These are phyloP conservation scores for honey bee (Apis mellifera) DNA, from an alignment of 1,140 invertebrate species.

Conservation along the genomic window DNA sequence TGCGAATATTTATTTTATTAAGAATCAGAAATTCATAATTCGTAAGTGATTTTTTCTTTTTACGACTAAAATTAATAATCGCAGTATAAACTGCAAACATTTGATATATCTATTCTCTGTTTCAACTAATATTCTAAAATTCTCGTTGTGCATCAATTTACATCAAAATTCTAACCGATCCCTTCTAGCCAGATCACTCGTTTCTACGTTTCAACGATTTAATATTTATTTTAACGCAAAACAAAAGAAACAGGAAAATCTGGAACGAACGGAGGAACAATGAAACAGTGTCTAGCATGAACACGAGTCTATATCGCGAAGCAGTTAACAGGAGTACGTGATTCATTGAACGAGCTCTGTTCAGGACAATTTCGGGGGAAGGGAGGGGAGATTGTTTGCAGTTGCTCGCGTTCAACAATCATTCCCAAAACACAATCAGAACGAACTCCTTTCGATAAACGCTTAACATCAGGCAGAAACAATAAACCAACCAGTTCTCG, in stretches of 20 bases:
- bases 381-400: constrained; percentile 24
- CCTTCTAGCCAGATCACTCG: too few relatives aligned
- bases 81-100: too few relatives aligned
- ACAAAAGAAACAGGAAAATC: not conserved
- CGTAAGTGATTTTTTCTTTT: too few relatives aligned
- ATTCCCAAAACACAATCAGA: constrained; percentile 27
- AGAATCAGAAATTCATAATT: too few relatives aligned
- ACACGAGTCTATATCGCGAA: constrained; percentile 31
- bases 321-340: constrained; percentile 33
- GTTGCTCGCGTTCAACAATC: constrained; percentile 37
- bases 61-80: too few relatives aligned
- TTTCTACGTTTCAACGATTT: too few relatives aligned
- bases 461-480: constrained; percentile 14
- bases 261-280: not conserved
- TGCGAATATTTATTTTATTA: too few relatives aligned
- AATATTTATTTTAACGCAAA: too few relatives aligned
- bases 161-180: too few relatives aligned
- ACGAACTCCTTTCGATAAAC: constrained; percentile 28
- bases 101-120: too few relatives aligned
- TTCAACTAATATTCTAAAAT: too few relatives aligned
- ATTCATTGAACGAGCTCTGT: constrained; percentile 37
- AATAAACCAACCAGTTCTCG: constrained; percentile 9
- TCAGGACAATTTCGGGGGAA: constrained; percentile 24
- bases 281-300: not conserved
- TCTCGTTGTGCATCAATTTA: too few relatives aligned